Evolutionary conservation across 2,797 vertebrate genomes (phyloP), one percentile per base, ranked within the genome.

Genomic region (Dendrocincla tyrannina): DNA sequence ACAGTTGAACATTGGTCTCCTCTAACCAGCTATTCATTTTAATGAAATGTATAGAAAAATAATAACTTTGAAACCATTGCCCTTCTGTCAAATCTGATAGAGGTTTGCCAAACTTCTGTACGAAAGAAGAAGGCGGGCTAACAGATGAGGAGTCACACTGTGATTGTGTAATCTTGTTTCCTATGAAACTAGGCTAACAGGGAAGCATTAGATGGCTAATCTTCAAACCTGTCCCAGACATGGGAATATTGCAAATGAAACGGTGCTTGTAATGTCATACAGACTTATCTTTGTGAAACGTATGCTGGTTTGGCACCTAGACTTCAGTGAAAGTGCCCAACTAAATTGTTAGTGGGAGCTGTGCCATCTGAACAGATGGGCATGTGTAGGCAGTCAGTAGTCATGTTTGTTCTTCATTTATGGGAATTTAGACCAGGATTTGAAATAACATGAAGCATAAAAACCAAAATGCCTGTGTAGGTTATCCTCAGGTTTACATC

Each of bases 361-460:
- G 83, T 96, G 95, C 96, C 96, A 97, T 93, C 72, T 93, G 75
- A 97, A 91, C 97, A 97, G 96, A 97, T 97, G 97, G 96, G 69
- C 76, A 88, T 95, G 96, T 91, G 92, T 95, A 96, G 95, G 96
- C 95, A 96, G 93, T 93, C 70, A 89, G 89, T 76, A 86, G 88
- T 93, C 81, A 93, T 95, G 91, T 93, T 95, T 94, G 92, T 93
- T 97, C 94, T 94, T 97, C 93, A 80, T 96, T 95, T 96, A 90
- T 82, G 84, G 89, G 96, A 96, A 95, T 96, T 97, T 91, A 96
- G 95, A 93, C 85, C 49, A 77, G 93, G 52, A 96, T 95, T 93
- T 91, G 69, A 91, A 95, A 90, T 80, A 91, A 39, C 91, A 76
- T 87, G 79, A 94, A 95, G 73, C 77, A 92, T 69, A 89, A 94